Base-by-base conservation (phyloP, 2,888 invertebrate species). In the Geophilus truncorum region DNA sequence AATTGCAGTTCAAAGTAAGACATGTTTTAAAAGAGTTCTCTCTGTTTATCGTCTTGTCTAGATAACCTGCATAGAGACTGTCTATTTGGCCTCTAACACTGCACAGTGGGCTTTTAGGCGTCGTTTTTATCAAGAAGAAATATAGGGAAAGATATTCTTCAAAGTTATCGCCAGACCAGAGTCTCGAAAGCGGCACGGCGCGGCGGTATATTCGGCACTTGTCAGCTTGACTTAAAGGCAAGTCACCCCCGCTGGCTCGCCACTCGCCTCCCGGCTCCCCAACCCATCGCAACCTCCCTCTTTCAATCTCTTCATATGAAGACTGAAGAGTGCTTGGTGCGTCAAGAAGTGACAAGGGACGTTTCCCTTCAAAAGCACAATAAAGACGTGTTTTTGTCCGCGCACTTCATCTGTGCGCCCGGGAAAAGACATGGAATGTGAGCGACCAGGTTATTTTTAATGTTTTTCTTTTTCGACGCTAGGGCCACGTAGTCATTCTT, bases 291-390 rank as follows among this genome's bases (percentile, higher is more conserved):
- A n/a, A n/a, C 18, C 57, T 23, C 10, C 57, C 57, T 62, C 57
- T 21, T 62, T 23, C 57, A 62, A 62, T 62, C 57, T 62, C 57
- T 62, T 62, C 57, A 62, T 62, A 62, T 62, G 57, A n/a, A n/a
- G n/a, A n/a, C n/a, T n/a, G n/a, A n/a, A n/a, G 57, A 62, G 57
- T 62, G 57, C 57, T 62, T 62, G 57, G 57, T 62, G 57, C 57
- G 57, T 62, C 57, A 62, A 62, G 21, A 62, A 62, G 21, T 62
- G 57, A 62, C 57, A 62, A 62, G 57, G 57, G 10, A 62, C 21
- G 57, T 62, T 21, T 62, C 57, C 57, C 57, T 62, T 21, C 57
- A 62, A 23, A 62, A 62, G 21, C 57, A 62, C 57, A 62, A 62
- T 62, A 23, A 62, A 62, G 57, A 62, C 57, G 18, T 62, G 57